phyloP scores from a whole-genome alignment of 1,140 invertebrate species.

The Triops longicaudatus region DNA sequence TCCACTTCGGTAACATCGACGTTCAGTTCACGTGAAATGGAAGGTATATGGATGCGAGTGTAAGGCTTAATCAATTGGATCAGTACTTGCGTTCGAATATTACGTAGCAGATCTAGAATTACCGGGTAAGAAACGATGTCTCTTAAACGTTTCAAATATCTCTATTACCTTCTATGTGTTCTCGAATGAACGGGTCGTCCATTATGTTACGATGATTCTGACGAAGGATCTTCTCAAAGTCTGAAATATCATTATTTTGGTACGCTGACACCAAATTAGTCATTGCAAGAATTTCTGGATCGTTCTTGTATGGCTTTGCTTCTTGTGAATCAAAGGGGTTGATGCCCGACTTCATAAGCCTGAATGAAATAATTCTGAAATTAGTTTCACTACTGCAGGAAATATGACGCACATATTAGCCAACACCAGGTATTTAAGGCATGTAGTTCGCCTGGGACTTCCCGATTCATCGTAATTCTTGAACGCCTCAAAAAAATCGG shows the following conservation, averaged over 20 bases:
- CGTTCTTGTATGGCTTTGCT: conserved; percentile 99
- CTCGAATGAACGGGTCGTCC: conserved; percentile 98
- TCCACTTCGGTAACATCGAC: conserved; percentile 95
- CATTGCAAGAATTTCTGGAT: conserved; percentile 98
- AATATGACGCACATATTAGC: conserved; percentile 77
- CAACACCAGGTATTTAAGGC: conserved; percentile 95
- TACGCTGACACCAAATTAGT: conserved; percentile 97
- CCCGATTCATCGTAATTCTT: conserved; percentile 99
- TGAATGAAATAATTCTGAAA: conserved; percentile 37
- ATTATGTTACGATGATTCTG: conserved; percentile 94
- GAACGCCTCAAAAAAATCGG: conserved; percentile 99
- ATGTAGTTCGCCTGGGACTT: conserved; percentile 92
- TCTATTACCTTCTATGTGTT: conserved; percentile 82
- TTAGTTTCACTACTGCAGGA: neutral
- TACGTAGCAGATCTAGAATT: conserved; percentile 76
- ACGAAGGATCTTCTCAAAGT: conserved; percentile 94
- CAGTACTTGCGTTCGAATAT: conserved; percentile 95
- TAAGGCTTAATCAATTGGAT: conserved; percentile 98
- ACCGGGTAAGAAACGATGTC: conserved; percentile 27
- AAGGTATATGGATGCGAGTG: conserved; percentile 94
- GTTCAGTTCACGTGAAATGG: conserved; percentile 95
- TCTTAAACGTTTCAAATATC: conserved; percentile 7
- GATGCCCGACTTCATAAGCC: conserved; percentile 98
- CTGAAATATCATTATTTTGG: conserved; percentile 98
- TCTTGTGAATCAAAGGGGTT: conserved; percentile 99